phyloP scores from a whole-genome alignment of 1,140 invertebrate genomes.

The Pseudomyrmex flavicornis region DNA sequence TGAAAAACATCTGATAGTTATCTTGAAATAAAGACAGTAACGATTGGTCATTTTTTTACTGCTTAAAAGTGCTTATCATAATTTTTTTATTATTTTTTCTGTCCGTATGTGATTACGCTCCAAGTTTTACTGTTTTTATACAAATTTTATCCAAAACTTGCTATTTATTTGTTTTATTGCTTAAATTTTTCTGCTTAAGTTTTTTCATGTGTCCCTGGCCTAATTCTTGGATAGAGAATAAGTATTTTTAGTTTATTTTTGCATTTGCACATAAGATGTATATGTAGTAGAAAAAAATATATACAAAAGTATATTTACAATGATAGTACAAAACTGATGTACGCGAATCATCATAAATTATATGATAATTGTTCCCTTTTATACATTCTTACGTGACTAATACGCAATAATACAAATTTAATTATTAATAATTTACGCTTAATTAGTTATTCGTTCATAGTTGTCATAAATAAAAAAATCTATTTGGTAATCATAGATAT shows the following conservation, averaged over 20 bases:
- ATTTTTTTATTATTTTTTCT: no score
- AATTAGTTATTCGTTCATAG: background rate
- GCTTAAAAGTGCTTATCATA: no score
- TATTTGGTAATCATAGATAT: constrained; percentile 46
- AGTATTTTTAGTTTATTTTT: constrained; percentile 16
- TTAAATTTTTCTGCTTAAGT: no score
- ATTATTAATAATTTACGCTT: constrained; percentile 49
- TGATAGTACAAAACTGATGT: constrained; percentile 40
- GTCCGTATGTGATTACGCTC: no score
- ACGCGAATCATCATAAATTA: constrained; percentile 8
- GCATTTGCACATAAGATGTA: constrained; percentile 7
- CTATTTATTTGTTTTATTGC: no score
- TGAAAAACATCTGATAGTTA: no score
- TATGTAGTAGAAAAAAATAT: constrained; percentile 24
- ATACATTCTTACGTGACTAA: constrained; percentile 44
- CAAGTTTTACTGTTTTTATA: no score
- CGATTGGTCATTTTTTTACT: no score
- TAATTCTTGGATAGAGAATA: background rate
- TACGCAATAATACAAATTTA: constrained; percentile 1
- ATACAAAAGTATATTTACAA: constrained; percentile 54
- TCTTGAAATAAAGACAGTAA: no score
- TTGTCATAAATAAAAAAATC: constrained; percentile 39
- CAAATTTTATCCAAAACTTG: no score
- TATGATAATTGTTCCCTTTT: constrained; percentile 23
- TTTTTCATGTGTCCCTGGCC: no score